Evolutionary conservation across 2,113 vertebrate species (phyloP).

Genomic region (Odobenus rosmarus): DNA sequence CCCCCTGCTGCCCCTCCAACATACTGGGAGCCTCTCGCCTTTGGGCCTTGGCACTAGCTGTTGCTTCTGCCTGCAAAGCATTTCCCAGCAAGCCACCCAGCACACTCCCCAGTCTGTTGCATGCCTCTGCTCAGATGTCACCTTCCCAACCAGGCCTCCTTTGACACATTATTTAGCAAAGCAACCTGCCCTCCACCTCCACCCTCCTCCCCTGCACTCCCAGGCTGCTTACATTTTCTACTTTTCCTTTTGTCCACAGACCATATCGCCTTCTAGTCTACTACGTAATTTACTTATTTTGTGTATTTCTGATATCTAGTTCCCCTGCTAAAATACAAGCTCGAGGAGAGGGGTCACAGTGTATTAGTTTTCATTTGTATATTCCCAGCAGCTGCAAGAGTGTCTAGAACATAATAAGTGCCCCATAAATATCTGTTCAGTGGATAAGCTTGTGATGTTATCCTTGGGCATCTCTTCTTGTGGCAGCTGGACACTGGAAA

Average conservation of each 20-base stretch:
- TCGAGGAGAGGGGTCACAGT: neutral
- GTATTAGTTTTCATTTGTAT: neutral
- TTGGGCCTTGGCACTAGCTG: neutral
- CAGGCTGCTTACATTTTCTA: neutral
- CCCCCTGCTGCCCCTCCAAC: neutral
- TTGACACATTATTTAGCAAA: neutral
- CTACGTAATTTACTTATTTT: neutral
- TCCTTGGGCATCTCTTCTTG: neutral
- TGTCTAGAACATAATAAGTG: no score
- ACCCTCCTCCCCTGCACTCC: neutral
- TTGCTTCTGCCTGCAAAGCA: no score
- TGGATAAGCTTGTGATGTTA: rapidly evolving
- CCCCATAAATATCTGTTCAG: neutral
- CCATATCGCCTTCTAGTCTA: neutral
- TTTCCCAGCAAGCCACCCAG: neutral
- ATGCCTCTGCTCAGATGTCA: neutral
- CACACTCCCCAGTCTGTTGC: neutral
- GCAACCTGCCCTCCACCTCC: neutral
- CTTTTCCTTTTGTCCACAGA: neutral
- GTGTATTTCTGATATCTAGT: neutral
- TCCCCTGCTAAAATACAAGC: neutral
- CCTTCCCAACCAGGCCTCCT: neutral
- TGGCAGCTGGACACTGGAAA: neutral
- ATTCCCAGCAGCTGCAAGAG: neutral
- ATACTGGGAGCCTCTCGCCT: neutral